Conservation (phyloP, 2,797 vertebrate species). For the Pampus argenteus region DNA sequence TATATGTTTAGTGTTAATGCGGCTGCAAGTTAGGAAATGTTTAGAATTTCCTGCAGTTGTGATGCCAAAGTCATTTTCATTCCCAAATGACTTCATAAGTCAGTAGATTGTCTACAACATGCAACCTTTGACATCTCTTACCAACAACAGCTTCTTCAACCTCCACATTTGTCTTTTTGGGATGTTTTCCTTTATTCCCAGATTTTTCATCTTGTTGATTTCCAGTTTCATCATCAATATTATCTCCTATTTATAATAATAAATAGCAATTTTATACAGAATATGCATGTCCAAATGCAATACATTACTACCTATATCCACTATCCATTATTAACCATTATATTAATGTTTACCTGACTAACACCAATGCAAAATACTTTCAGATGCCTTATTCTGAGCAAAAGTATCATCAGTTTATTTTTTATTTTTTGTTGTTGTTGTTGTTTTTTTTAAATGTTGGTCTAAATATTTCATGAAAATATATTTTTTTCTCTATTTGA, state of each 20-base stretch:
- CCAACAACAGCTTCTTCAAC: conserved; percentile 70
- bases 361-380: background rate
- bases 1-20: conserved; percentile 13
- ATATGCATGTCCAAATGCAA: background rate
- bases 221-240: conserved; percentile 60
- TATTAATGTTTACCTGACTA: background rate
- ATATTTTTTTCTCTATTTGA: background rate
- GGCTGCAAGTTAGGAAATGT: conserved; percentile 29
- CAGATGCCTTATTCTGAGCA: background rate
- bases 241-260: conserved; percentile 72
- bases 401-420: background rate
- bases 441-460: background rate
- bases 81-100: conserved; percentile 48
- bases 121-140: conserved; percentile 71
- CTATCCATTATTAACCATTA: background rate
- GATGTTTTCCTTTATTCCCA: conserved; percentile 56
- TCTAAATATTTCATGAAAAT: background rate
- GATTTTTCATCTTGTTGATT: conserved; percentile 54
- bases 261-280: conserved; percentile 46
- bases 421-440: too few relatives aligned
- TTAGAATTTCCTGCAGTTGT: background rate
- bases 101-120: conserved; percentile 37
- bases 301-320: background rate
- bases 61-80: conserved; percentile 48
- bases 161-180: conserved; percentile 61